These are phyloP conservation scores for Cinclus mexicanus DNA, from an alignment of 2,113 vertebrate species.

Conservation along the genomic window DNA sequence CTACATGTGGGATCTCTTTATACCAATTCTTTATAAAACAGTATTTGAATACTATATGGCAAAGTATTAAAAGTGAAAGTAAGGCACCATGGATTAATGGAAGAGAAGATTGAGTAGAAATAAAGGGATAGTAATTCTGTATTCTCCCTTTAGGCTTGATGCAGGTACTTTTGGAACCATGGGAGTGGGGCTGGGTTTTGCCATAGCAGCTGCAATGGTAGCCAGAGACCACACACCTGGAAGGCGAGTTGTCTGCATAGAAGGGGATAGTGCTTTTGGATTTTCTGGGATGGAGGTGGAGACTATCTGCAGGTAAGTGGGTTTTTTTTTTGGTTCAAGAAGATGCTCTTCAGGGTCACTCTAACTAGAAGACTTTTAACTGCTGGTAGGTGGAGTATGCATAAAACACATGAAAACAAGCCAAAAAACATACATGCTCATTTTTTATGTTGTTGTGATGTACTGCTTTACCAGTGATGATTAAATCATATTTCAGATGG, in stretches of 20 bases:
- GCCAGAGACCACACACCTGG: conserved; percentile 72
- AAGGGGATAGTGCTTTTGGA: conserved; percentile 96
- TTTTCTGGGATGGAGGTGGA: conserved; percentile 98
- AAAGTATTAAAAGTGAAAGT: background rate
- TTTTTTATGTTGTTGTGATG: background rate
- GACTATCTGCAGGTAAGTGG: conserved; percentile 90
- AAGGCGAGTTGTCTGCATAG: conserved; percentile 85
- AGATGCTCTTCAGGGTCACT: background rate
- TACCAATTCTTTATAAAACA: background rate
- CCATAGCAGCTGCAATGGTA: conserved; percentile 88
- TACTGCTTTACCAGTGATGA: background rate
- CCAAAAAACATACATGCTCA: background rate
- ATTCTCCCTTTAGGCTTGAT: conserved; percentile 81
- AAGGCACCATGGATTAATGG: background rate
- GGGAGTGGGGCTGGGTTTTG: conserved; percentile 95
- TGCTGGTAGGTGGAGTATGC: background rate
- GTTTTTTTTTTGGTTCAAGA: background rate
- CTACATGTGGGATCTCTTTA: background rate
- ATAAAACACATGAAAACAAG: background rate
- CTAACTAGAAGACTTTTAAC: background rate
- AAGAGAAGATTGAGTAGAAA: background rate
- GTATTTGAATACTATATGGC: background rate
- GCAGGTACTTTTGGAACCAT: conserved; percentile 97
- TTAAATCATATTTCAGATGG: background rate
- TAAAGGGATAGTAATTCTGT: background rate